These are phyloP conservation scores for Psittacula derbiana DNA, from an alignment of 2,797 vertebrate species.

Conservation along the genomic window DNA sequence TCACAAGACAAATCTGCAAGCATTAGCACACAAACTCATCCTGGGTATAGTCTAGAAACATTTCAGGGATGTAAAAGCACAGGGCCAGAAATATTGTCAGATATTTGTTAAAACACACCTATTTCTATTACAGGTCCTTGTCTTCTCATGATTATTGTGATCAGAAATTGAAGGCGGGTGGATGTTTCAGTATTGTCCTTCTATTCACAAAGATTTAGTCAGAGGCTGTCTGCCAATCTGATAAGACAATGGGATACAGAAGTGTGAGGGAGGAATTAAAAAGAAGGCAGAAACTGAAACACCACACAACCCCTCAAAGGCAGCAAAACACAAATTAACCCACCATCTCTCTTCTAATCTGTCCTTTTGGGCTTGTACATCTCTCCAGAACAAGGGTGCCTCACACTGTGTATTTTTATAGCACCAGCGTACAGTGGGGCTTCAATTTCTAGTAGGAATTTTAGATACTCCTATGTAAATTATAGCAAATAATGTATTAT, in stretches of 20 bases:
- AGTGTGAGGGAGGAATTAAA: neutral
- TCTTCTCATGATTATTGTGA: neutral
- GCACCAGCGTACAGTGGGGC: rapidly evolving
- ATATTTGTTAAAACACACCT: neutral
- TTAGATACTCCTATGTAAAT: neutral
- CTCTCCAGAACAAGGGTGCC: neutral
- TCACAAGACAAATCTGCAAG: constrained; percentile 4
- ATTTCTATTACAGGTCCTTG: neutral
- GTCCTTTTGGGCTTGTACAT: rapidly evolving
- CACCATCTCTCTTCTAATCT: neutral
- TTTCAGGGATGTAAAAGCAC: neutral
- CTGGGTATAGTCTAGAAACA: neutral
- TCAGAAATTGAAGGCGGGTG: neutral
- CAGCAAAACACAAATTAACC: neutral
- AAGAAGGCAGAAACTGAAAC: neutral
- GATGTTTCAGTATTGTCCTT: neutral
- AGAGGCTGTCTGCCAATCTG: neutral
- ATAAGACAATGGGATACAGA: neutral
- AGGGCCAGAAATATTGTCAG: neutral
- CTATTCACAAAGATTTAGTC: neutral
- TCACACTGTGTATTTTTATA: rapidly evolving
- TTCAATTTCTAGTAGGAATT: neutral
- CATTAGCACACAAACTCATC: neutral
- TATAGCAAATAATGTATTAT: neutral
- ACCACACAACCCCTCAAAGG: neutral